Evolutionary conservation across 2,797 vertebrate genomes (phyloP).

Genomic region (Tokudaia tokunoshimensis): DNA sequence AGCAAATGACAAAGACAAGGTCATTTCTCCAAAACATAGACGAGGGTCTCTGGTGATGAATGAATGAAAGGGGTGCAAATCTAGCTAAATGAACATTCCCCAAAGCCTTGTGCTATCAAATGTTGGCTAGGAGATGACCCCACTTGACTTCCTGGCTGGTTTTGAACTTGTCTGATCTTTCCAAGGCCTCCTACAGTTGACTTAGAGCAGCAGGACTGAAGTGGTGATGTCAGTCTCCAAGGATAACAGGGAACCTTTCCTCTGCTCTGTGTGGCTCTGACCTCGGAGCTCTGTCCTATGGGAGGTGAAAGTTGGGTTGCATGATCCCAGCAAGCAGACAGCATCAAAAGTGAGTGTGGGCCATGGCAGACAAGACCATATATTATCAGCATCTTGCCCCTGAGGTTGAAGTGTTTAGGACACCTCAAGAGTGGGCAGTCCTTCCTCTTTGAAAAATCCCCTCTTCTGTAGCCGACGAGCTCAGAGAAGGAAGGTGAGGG

Average conservation of each 20-base stretch:
- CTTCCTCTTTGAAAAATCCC: neutral
- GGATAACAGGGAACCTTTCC: neutral
- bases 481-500: neutral
- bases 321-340: neutral
- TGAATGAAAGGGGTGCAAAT: neutral
- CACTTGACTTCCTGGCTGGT: neutral
- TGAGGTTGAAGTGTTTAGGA: neutral
- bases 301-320: neutral
- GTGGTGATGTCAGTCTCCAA: accelerated
- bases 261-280: neutral
- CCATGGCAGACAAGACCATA: accelerated
- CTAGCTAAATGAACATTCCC: neutral
- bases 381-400: accelerated
- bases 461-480: too few species aligned
- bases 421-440: neutral
- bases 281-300: neutral
- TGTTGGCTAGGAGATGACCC: neutral
- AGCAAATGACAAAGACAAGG: neutral
- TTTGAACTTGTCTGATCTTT: neutral
- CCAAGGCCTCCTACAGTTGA: neutral
- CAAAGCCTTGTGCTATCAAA: neutral
- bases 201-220: neutral
- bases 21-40: neutral
- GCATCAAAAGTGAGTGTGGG: neutral
- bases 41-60: neutral